Conservation (phyloP, 2,797 vertebrate species). For the Sebastes diaconus region DNA sequence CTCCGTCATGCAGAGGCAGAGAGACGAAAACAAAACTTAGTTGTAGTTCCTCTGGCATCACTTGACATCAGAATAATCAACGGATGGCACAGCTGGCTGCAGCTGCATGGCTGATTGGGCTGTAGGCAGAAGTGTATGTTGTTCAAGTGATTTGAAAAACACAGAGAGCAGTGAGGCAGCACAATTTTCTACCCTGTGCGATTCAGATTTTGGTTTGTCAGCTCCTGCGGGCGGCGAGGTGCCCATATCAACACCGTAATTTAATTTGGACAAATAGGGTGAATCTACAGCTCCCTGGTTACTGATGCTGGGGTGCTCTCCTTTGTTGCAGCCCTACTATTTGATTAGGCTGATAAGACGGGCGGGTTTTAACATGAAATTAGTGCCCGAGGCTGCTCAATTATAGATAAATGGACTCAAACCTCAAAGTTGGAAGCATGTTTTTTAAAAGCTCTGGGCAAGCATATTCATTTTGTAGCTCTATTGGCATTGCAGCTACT, state of each 20-base stretch:
- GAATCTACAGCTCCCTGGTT: conserved; percentile 30
- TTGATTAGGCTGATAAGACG: conserved; percentile 31
- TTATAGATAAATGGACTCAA: neutral
- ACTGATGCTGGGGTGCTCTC: neutral
- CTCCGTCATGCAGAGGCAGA: neutral
- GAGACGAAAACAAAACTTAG: neutral
- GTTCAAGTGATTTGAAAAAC: conserved; percentile 10
- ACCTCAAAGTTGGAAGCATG: neutral
- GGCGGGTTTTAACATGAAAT: neutral
- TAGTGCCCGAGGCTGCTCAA: neutral
- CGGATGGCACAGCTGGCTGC: conserved; percentile 4
- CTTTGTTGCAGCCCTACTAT: conserved; percentile 9
- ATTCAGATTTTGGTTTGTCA: conserved; percentile 19
- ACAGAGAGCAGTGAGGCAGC: conserved; percentile 7
- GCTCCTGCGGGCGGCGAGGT: conserved; percentile 12
- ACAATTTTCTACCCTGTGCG: neutral
- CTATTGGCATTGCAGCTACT: neutral
- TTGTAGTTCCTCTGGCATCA: neutral
- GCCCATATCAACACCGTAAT: conserved; percentile 14
- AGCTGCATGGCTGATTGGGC: conserved; percentile 15
- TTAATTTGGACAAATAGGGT: conserved; percentile 31
- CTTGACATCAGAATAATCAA: neutral
- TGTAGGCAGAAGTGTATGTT: neutral
- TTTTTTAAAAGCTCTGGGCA: neutral
- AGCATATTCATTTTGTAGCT: neutral